Conservation (phyloP, 1,140 invertebrate genomes). For the Drosophila tristis region DNA sequence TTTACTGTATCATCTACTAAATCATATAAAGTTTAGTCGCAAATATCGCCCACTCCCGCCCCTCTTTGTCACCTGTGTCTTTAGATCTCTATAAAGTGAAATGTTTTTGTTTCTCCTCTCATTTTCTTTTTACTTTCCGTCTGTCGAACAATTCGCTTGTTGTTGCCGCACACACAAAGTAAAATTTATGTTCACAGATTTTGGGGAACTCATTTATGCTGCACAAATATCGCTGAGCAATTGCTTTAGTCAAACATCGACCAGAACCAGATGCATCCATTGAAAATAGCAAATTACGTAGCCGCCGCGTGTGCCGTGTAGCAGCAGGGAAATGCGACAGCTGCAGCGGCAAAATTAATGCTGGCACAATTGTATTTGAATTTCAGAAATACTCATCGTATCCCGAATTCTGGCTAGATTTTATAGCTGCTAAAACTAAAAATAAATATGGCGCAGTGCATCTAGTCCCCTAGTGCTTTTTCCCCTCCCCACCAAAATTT, state of each 20-base stretch:
- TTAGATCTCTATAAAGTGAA: slow-evolving; percentile 12
- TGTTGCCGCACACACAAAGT: slow-evolving; percentile 20
- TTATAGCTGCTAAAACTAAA: slow-evolving; percentile 63
- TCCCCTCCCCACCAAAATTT: background rate
- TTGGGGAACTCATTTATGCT: slow-evolving; percentile 44
- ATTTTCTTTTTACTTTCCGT: slow-evolving; percentile 30
- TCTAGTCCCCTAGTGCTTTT: slow-evolving; percentile 19
- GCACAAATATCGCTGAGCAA: slow-evolving; percentile 17
- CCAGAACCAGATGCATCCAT: slow-evolving; percentile 12
- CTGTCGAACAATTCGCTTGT: slow-evolving; percentile 16
- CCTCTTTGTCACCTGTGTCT: slow-evolving; percentile 20
- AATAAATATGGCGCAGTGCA: slow-evolving; percentile 62
- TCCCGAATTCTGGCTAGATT: slow-evolving; percentile 33
- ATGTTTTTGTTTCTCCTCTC: slow-evolving; percentile 27
- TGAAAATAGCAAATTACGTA: slow-evolving; percentile 70
- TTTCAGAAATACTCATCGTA: slow-evolving; percentile 11
- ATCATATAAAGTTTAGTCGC: slow-evolving; percentile 23
- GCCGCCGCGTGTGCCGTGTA: slow-evolving; percentile 57
- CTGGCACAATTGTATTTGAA: slow-evolving; percentile 54
- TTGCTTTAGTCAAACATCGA: slow-evolving; percentile 3
- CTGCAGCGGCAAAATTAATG: slow-evolving; percentile 67
- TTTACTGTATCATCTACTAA: slow-evolving; percentile 22
- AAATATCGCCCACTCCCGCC: background rate
- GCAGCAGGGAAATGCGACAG: slow-evolving; percentile 54
- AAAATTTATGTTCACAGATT: slow-evolving; percentile 57